Percentiles rank a stretch among this genome's conserved stretches.
Conservation (phyloP, 2,888 invertebrate species). For the Nysson spinosus region DNA sequence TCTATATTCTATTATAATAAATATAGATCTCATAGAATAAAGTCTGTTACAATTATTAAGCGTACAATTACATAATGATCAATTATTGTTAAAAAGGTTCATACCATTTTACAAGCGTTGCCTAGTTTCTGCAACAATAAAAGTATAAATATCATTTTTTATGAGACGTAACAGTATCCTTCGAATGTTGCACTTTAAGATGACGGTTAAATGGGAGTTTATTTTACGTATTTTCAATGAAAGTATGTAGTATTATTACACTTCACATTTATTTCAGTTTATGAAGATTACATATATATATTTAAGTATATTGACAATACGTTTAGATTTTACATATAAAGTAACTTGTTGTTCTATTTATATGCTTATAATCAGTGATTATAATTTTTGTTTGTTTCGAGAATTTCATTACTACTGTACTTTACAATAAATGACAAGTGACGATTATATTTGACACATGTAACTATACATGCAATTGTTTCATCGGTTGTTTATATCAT, state of each 20-base stretch:
- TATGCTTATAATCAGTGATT: slow-evolving; percentile 30
- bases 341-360: slow-evolving; percentile 33
- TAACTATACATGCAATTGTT: slow-evolving; percentile 20
- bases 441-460: slow-evolving; percentile 17
- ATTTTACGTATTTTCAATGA: slow-evolving; percentile 27
- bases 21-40: too few species aligned
- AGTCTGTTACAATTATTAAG: too few species aligned
- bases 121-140: too few species aligned
- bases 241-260: slow-evolving; percentile 35
- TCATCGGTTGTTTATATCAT: slow-evolving; percentile 24
- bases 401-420: slow-evolving; percentile 14
- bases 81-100: too few species aligned
- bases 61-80: too few species aligned
- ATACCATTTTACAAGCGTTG: too few species aligned
- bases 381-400: slow-evolving; percentile 24
- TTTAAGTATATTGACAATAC: slow-evolving; percentile 28
- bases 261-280: slow-evolving; percentile 52
- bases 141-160: slow-evolving; percentile 10
- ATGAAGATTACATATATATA: slow-evolving; percentile 43
- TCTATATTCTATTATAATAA: too few species aligned
- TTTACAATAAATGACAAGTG: slow-evolving; percentile 29
- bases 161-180: too few species aligned
- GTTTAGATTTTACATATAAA: slow-evolving; percentile 42
- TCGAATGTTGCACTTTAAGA: too few species aligned
- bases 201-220: slow-evolving; percentile 37